Base-by-base conservation (phyloP, 2,113 vertebrate genomes). In the Corvus cornix region DNA sequence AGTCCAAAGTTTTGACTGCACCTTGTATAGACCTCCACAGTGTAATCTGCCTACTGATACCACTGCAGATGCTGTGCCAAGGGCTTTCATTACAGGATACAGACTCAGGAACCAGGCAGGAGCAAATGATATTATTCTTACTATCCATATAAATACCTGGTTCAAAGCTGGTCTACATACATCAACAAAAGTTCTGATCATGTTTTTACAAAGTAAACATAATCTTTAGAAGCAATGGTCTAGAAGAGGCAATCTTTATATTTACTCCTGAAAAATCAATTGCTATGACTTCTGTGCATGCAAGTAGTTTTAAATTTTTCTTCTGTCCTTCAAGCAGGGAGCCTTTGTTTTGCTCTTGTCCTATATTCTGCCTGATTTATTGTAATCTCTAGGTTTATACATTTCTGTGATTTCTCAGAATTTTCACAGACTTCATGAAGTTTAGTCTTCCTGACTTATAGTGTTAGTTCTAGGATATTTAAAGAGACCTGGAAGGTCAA, bases 151-250 rank as follows among this genome's bases (percentile, higher is more conserved):
- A 58, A 60, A 58, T 23, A 48, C 4, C 18, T 67, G 22, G 14
- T 58, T 70, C 76, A 66, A 75, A 58, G 44, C 20, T 33, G 14
- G 37, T 39, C 31, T 44, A 12, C 18, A 18, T 7, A 39, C 9
- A 49, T 48, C n/a, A 60, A 4, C 23, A 44, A 8, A 53, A 70
- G 30, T 33, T 72, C 48, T 70, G 31, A 33, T 62, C 0, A 0
- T 44, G 10, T 15, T 70, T 83, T 55, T 59, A 11, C 6, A 11
- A 44, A 80, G 28, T 46, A 72, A 11, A 27, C 16, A 23, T 10
- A 22, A 64, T 53, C 27, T 67, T 62, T 43, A 56, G 51, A 85
- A 85, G 3, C 3, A 39, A 14, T 66, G 22, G 4, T 52, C 46
- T 56, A 53, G 24, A 58, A 22, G 21, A 24, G 27, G 4, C 4